Percentiles rank a stretch among this genome's conserved stretches.
phyloP scores from a whole-genome alignment of 2,113 vertebrate species.

The Micromys minutus region DNA sequence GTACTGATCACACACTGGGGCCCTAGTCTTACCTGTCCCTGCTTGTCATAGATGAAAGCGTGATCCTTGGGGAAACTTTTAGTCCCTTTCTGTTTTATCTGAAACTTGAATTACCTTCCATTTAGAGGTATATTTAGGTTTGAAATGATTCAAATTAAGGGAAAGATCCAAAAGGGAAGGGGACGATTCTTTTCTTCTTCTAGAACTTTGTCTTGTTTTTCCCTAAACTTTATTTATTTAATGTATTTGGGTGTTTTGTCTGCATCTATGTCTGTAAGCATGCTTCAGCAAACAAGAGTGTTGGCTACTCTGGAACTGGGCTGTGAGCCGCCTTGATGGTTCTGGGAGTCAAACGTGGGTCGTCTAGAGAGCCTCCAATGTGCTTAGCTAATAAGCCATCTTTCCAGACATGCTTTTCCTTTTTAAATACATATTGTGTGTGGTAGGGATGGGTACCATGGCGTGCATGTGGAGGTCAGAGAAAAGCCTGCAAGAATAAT shows the following conservation, averaged over 20 bases:
- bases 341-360: background rate
- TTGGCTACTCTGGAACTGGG: background rate
- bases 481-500: background rate
- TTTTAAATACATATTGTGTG: background rate
- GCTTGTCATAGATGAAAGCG: background rate
- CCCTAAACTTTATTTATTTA: background rate
- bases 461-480: background rate
- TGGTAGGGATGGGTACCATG: background rate
- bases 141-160: background rate
- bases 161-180: background rate
- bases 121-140: background rate
- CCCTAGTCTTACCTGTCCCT: background rate
- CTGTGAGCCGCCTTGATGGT: background rate
- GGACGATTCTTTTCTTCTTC: background rate
- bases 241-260: background rate
- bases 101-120: background rate
- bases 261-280: background rate
- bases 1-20: background rate
- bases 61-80: background rate
- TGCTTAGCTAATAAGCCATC: background rate
- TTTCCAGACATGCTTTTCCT: background rate
- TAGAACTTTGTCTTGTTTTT: background rate
- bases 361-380: background rate
- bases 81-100: background rate
- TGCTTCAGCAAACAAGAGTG: background rate